phyloP scores from a whole-genome alignment of 2,888 invertebrate species.

The Spilarctia lutea region DNA sequence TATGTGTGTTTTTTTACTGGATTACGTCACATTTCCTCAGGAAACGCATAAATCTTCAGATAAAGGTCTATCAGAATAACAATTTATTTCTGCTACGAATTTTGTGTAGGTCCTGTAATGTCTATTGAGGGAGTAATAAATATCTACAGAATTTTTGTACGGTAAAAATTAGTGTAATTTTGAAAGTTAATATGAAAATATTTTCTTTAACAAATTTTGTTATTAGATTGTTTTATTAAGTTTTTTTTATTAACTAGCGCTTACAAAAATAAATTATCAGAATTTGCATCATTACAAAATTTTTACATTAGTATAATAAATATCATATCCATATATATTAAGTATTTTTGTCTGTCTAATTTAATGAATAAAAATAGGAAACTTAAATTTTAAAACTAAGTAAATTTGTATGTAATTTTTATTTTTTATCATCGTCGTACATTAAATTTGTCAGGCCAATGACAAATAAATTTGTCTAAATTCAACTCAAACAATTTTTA shows the following conservation, averaged over 20 bases:
- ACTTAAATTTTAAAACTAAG: too few relatives aligned
- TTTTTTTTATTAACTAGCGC: background rate
- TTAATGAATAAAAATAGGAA: too few relatives aligned
- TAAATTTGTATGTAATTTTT: too few relatives aligned
- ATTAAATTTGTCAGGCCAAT: too few relatives aligned
- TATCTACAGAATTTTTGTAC: background rate
- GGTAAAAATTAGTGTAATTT: background rate
- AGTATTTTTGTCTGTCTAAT: background rate
- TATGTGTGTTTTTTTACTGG: slow-evolving; percentile 18
- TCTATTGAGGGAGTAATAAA: background rate
- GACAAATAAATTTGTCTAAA: too few relatives aligned
- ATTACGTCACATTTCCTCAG: slow-evolving; percentile 16
- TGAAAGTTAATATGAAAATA: background rate
- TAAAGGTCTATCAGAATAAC: slow-evolving; percentile 22
- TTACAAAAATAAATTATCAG: background rate
- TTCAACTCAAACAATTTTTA: too few relatives aligned
- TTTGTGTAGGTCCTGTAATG: background rate
- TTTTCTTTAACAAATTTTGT: background rate
- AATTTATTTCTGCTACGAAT: background rate
- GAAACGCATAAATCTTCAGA: slow-evolving; percentile 22
- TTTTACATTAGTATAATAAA: background rate
- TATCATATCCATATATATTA: too few relatives aligned
- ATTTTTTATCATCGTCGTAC: too few relatives aligned
- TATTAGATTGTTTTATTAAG: too few relatives aligned
- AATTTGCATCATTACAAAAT: background rate